Base-by-base conservation (phyloP, 2,113 vertebrate genomes). In the Brachirus orientalis region DNA sequence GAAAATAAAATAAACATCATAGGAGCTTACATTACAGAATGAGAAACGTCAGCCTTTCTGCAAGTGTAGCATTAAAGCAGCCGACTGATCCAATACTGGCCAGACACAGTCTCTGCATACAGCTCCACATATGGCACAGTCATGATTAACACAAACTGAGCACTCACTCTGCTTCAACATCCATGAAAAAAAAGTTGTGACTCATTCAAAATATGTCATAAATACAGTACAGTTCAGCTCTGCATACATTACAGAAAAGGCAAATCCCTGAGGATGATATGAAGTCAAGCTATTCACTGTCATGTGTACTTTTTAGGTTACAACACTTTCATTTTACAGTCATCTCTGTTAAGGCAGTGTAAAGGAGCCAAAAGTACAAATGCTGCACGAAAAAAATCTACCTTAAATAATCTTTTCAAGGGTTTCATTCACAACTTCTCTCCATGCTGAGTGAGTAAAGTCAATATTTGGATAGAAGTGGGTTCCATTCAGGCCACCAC, bases 391-490 rank as follows among this genome's bases (percentile, higher is more conserved):
- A 36, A 38, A 66, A 12, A 52, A 55, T 17, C 3, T 1, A 17
- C 56, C 2, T 18, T 19, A 38, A 72, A 61, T 69, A 19, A 10
- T 22, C 44, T 48, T 61, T 6, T 28, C 28, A 28, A 28, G 28
- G 28, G 28, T 28, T 55, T 84, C 78, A 84, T 89, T 86, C 79
- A 88, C 71, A 81, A 76, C 59, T 84, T 76, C 62, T 71, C 72
- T 67, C 52, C 45, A 28, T 50, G 72, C 67, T 10, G 69, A 85
- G 69, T 53, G 43, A 68, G 77, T 61, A 81, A 72, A 89, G 86
- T 84, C 77, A 91, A 90, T 84, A 85, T 89, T 85, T 79, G 55
- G 56, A 64, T 35, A 69, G 74, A 63, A 36, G 66, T 63, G 66
- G 80, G 69, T 62, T 64, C 75, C 48, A 40, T 67, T 0, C 35